These are phyloP conservation scores for Motacilla tschutschensis DNA, from an alignment of 2,113 vertebrate species.

Conservation along the genomic window DNA sequence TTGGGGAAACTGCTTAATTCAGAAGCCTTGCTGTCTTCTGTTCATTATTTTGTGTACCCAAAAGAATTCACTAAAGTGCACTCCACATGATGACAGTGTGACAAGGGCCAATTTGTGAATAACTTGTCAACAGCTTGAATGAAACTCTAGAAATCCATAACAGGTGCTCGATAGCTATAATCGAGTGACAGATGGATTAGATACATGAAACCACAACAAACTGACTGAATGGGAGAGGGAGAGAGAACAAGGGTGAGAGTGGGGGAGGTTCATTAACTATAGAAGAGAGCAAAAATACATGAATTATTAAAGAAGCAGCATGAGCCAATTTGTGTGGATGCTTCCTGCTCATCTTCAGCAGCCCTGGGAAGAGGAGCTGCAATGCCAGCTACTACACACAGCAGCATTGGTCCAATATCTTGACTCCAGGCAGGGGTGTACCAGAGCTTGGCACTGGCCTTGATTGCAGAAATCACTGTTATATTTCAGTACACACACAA, in stretches of 20 bases:
- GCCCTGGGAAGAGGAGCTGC: constrained; percentile 39
- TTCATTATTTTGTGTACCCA: constrained; percentile 68
- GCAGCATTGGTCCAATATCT: constrained; percentile 23
- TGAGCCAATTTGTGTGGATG: constrained; percentile 58
- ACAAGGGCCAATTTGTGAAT: constrained; percentile 72
- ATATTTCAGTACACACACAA: constrained; percentile 8
- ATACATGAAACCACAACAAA: constrained; percentile 72
- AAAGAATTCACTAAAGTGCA: constrained; percentile 68
- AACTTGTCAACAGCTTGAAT: constrained; percentile 72
- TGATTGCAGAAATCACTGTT: constrained; percentile 54
- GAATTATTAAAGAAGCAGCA: constrained; percentile 68
- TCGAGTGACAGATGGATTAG: constrained; percentile 74
- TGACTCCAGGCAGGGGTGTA: constrained; percentile 22
- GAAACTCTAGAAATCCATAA: constrained; percentile 70
- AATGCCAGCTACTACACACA: constrained; percentile 50
- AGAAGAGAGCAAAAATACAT: constrained; percentile 71
- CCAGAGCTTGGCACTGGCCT: constrained; percentile 43
- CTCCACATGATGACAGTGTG: constrained; percentile 62
- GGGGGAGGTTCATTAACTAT: constrained; percentile 69
- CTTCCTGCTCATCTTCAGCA: constrained; percentile 66
- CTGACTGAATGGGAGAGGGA: constrained; percentile 66
- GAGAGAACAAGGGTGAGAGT: constrained; percentile 49
- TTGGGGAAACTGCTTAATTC: constrained; percentile 38
- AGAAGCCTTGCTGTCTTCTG: constrained; percentile 49
- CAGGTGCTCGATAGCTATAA: constrained; percentile 71